Evolutionary conservation across 2,888 invertebrate species (phyloP).

Genomic region (Camponotus fellah): DNA sequence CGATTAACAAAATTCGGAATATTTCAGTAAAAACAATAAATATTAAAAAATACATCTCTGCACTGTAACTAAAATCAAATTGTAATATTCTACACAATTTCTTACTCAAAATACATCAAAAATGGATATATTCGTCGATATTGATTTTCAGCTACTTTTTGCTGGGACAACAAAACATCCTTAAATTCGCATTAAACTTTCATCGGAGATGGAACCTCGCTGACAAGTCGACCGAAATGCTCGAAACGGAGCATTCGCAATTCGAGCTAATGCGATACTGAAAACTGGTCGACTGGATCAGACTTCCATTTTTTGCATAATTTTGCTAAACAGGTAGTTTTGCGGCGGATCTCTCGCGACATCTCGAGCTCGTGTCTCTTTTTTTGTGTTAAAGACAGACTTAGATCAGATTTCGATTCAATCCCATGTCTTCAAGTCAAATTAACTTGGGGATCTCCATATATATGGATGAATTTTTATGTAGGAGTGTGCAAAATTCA

Average conservation of each 20-base stretch:
- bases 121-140: no score
- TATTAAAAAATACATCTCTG: no score
- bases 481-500: neutral
- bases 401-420: constrained; percentile 1
- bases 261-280: constrained; percentile 75
- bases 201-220: constrained; percentile 68
- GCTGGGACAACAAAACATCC: no score
- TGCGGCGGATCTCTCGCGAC: constrained; percentile 7
- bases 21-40: no score
- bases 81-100: no score
- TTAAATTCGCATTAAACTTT: constrained; percentile 77
- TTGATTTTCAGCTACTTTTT: no score
- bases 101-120: no score
- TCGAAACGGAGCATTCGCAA: constrained; percentile 70
- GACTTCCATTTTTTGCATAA: constrained; percentile 48
- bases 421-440: neutral
- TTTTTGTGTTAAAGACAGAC: neutral
- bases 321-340: constrained; percentile 34
- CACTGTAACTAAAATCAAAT: no score
- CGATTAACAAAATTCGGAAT: no score
- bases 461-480: neutral
- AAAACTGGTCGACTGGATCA: constrained; percentile 71
- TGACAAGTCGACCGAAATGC: constrained; percentile 69
- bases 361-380: neutral
- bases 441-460: neutral